phyloP scores from a whole-genome alignment of 2,888 invertebrate species.

The Agonopterix subpropinquella region DNA sequence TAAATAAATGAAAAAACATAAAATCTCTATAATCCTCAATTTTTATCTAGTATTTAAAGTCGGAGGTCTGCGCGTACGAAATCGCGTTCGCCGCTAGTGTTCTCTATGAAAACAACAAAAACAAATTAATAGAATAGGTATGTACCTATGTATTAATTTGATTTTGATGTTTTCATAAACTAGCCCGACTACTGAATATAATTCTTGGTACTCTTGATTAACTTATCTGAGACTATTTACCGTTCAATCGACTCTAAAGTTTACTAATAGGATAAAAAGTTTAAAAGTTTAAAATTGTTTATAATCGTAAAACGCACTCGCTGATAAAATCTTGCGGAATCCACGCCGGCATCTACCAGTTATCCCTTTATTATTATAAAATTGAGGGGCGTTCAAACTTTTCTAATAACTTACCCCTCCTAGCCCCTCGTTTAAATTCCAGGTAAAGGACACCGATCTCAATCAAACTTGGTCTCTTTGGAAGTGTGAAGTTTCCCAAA shows the following conservation, averaged over 20 bases:
- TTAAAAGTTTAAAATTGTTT: conserved; percentile 12
- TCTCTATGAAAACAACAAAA: too few species aligned
- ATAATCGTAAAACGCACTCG: conserved; percentile 8
- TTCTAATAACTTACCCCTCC: conserved; percentile 44
- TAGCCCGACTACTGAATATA: too few species aligned
- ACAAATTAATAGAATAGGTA: too few species aligned
- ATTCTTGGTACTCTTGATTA: too few species aligned
- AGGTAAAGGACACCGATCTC: conserved; percentile 49
- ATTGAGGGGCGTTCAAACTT: conserved; percentile 47
- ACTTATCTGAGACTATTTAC: neutral
- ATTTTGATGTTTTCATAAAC: too few species aligned
- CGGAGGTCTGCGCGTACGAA: too few species aligned
- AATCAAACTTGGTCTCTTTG: conserved; percentile 55
- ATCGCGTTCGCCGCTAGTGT: too few species aligned
- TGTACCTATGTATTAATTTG: too few species aligned
- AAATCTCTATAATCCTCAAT: too few species aligned
- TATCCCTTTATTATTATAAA: conserved; percentile 51
- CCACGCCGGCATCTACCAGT: conserved; percentile 21
- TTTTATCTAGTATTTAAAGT: too few species aligned
- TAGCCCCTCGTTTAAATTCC: conserved; percentile 51
- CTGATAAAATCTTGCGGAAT: conserved; percentile 13
- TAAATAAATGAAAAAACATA: too few species aligned
- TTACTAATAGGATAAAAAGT: conserved; percentile 3
- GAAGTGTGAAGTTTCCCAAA: conserved; percentile 43
- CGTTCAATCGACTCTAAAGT: conserved; percentile 6